Percentiles rank a stretch among this genome's conserved stretches.
These are phyloP conservation scores for Antrozous pallidus DNA, from an alignment of 2,797 vertebrate genomes.

Conservation along the genomic window DNA sequence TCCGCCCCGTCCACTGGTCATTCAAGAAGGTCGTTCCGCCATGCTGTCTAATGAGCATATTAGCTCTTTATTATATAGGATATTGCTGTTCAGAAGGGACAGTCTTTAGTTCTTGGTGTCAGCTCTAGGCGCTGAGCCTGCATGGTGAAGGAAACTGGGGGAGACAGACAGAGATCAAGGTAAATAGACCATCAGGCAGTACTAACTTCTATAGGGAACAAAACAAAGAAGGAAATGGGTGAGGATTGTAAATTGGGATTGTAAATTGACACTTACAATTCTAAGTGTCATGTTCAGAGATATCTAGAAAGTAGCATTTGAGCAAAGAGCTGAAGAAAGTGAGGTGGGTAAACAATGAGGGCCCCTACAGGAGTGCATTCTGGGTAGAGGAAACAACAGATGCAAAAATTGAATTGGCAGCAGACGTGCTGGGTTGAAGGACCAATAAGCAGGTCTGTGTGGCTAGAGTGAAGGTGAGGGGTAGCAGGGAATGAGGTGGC, in stretches of 20 bases:
- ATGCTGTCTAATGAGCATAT: too few species aligned
- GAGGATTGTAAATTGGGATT: too few species aligned
- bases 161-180: neutral
- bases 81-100: neutral
- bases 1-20: too few species aligned
- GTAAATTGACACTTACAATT: too few species aligned
- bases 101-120: neutral
- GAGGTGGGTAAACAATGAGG: neutral
- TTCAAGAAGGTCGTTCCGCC: too few species aligned
- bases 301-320: neutral
- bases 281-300: neutral
- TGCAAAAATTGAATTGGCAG: neutral
- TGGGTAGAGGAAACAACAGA: neutral
- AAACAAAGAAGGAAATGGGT: neutral
- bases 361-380: neutral
- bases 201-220: neutral
- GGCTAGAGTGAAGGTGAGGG: neutral
- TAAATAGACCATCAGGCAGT: neutral
- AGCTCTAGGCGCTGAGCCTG: neutral
- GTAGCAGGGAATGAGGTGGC: neutral
- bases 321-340: neutral
- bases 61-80: neutral
- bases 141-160: neutral
- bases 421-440: neutral
- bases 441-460: neutral